Percentiles rank a stretch among this genome's conserved stretches.
These are phyloP conservation scores for Rotaria magnacalcarata DNA, from an alignment of 2,888 invertebrate species.

Conservation along the genomic window DNA sequence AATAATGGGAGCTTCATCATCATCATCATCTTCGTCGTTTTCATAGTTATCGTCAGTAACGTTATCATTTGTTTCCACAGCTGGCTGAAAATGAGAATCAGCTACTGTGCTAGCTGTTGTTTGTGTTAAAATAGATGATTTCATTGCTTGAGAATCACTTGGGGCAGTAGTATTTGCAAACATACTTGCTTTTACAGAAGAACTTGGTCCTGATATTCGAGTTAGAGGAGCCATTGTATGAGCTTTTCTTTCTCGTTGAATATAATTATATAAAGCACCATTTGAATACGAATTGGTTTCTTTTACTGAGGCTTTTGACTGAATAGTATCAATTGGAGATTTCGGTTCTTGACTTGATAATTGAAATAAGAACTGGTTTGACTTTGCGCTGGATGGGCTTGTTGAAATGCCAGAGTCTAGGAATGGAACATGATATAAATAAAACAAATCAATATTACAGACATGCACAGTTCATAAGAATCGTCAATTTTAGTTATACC, in stretches of 20 bases:
- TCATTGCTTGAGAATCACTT: neutral
- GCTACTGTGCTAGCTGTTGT: neutral
- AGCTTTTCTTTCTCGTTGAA: neutral
- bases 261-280: neutral
- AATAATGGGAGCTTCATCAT: neutral
- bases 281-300: neutral
- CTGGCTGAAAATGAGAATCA: neutral
- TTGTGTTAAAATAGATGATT: neutral
- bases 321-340: neutral
- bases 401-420: neutral
- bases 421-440: neutral
- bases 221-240: neutral
- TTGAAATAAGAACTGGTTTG: neutral
- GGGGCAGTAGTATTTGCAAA: neutral
- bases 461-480: neutral
- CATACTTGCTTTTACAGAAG: neutral
- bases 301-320: neutral
- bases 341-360: neutral
- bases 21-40: neutral
- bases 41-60: neutral
- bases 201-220: neutral
- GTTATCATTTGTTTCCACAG: neutral
- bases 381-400: neutral
- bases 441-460: neutral
- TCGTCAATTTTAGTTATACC: neutral